These are phyloP conservation scores for Pyrrhia umbra DNA, from an alignment of 2,888 invertebrate species.

Conservation along the genomic window DNA sequence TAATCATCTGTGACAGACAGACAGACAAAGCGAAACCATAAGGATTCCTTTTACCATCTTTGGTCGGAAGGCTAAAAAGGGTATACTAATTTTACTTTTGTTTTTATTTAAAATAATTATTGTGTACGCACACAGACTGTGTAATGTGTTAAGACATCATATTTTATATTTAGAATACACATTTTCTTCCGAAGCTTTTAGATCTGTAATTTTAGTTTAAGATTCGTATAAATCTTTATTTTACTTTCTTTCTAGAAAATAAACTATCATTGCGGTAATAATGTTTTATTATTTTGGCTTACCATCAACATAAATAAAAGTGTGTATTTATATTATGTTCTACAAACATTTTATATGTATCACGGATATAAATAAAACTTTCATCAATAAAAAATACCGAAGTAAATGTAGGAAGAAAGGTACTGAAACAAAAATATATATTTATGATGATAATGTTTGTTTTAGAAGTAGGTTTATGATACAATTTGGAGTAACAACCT, in stretches of 20 bases:
- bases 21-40: no score
- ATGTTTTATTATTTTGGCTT: conserved; percentile 38
- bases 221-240: conserved; percentile 7
- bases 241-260: conserved; percentile 29
- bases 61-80: no score
- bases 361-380: background rate
- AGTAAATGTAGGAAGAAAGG: background rate
- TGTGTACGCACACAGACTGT: no score
- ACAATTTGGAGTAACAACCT: conserved; percentile 3
- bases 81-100: no score
- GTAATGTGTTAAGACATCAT: no score
- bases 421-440: background rate
- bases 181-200: conserved; percentile 11
- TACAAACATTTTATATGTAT: background rate
- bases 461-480: conserved; percentile 13
- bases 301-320: conserved; percentile 29
- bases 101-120: no score
- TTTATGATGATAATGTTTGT: conserved; percentile 9
- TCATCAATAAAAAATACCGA: background rate
- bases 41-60: no score
- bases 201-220: conserved; percentile 12
- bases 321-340: background rate
- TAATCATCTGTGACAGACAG: no score
- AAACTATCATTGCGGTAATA: conserved; percentile 23
- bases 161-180: conserved; percentile 19